Evolutionary conservation across 2,888 invertebrate species (phyloP), one percentile per base, ranked within the genome.

Genomic region (Drosophila algonquin): DNA sequence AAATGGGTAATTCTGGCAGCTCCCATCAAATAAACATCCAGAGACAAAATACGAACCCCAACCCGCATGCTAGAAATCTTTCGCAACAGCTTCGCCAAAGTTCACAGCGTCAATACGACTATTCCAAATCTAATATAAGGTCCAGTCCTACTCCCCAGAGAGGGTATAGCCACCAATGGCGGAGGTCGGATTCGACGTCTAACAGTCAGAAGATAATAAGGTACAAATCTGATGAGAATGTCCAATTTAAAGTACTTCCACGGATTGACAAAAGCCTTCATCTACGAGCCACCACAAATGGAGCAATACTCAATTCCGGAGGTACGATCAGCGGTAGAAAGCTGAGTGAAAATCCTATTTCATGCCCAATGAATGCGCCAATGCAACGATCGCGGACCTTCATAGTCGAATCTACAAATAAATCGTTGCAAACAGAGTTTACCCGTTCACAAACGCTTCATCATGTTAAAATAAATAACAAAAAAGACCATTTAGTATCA

Each of bases 291-390:
- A 97, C 97, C 3, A 95, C 96, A 91, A 97, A 97, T 92, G 97
- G 97, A 57, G 95, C 95, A 85, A 96, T 97, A 89, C 93, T 97
- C 62, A 96, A 96, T 82, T 95, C 95, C 6, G 97, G 96, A 1
- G 97, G 97, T 57, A 97, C 97, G 75, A 95, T 97, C 90, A 96
- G 95, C 81, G 96, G 96, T 5, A 93, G 96, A 63, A 93, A 94
- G 35, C 61, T 57, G 16, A 65, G 45, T 62, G 78, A 79, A 56
- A 51, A 1, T 10, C 61, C 40, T 2, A 2, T 30, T 32, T 7
- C n/a, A 35, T 3, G 8, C 0, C 48, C 57, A 54, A 63, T 24
- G 14, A 72, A 63, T 18, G 48, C 60, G 18, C 54, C 70, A 8
- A 74, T 63, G 63, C 86, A 80, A 58, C 77, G 89, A 40, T 87